Percentiles rank a stretch among this genome's conserved stretches.
Conservation (phyloP, 2,888 invertebrate genomes). For the Pristionchus fissidentatus region DNA sequence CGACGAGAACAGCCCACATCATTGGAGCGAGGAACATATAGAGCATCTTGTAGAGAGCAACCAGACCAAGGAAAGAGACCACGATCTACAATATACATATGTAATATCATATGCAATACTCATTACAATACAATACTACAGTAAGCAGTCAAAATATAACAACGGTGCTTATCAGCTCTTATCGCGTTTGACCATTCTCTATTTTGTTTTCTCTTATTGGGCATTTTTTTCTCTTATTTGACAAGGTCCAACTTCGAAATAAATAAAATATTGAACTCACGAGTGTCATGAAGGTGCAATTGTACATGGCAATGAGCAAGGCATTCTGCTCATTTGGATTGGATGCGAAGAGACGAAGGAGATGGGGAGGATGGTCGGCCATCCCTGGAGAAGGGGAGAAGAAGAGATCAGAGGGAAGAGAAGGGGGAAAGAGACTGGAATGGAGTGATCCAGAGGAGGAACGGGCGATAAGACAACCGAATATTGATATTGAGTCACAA, state of each 20-base stretch:
- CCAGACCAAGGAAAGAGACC: constrained; percentile 80
- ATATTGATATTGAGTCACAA: constrained; percentile 13
- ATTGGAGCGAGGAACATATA: constrained; percentile 84
- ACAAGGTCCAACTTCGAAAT: too few species aligned
- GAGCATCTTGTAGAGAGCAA: constrained; percentile 83
- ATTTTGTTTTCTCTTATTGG: too few species aligned
- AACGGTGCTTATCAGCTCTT: too few species aligned
- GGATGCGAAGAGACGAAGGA: constrained; percentile 49
- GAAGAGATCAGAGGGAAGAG: not conserved
- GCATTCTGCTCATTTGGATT: constrained; percentile 67
- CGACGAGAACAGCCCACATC: constrained; percentile 94
- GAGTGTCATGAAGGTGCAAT: constrained; percentile 68
- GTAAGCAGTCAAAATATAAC: too few species aligned
- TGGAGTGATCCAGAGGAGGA: not conserved
- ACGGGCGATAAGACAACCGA: constrained; percentile 5
- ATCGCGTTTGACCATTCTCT: too few species aligned
- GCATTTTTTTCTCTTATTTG: too few species aligned
- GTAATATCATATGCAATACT: too few species aligned
- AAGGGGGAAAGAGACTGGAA: not conserved
- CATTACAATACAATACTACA: too few species aligned
- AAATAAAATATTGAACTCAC: constrained; percentile 52
- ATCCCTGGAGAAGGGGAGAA: not conserved
- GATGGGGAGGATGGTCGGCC: constrained; percentile 5
- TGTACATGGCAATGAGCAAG: constrained; percentile 72
- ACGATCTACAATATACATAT: constrained; percentile 62